A percentile compares a stretch with the other conserved stretches of the same genome.
phyloP scores from a whole-genome alignment of 92 coral and sea anemone genomes.

The Phymanthus crucifer region DNA sequence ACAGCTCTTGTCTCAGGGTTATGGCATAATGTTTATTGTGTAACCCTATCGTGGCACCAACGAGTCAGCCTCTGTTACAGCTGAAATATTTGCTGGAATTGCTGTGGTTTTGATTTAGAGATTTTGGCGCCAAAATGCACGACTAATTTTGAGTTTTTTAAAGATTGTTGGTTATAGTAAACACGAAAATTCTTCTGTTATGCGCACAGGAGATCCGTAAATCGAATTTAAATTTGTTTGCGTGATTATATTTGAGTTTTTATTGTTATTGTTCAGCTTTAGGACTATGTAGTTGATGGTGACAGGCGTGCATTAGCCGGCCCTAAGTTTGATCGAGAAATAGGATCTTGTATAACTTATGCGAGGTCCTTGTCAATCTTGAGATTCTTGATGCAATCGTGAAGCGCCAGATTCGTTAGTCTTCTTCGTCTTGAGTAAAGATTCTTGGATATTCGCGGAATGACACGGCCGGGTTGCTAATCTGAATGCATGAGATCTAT shows the following conservation, averaged over 20 bases:
- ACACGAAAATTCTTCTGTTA: not conserved
- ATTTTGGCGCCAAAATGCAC: not conserved
- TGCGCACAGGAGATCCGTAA: not conserved
- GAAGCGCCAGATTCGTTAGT: too few relatives aligned
- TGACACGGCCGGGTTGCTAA: not conserved
- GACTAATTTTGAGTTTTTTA: not conserved
- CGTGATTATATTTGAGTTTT: not conserved
- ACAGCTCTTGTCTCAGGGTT: not conserved
- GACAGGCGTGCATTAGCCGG: not conserved
- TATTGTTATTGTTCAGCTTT: not conserved
- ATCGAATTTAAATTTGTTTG: not conserved
- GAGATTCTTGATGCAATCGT: not conserved
- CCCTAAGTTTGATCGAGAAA: not conserved
- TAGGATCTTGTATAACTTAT: not conserved
- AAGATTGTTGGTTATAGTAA: not conserved
- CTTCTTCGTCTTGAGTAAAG: not conserved
- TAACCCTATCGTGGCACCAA: not conserved
- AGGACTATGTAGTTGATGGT: not conserved
- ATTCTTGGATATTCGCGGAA: not conserved
- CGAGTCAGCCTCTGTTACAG: not conserved
- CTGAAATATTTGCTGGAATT: not conserved
- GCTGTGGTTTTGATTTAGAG: not conserved
- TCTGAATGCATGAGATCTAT: not conserved
- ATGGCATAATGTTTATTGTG: slow-evolving; percentile 4
- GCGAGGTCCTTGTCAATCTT: not conserved